A percentile compares a stretch with the other conserved stretches of the same genome.
Conservation (phyloP, 2,113 vertebrate genomes). For the Zingel zingel region DNA sequence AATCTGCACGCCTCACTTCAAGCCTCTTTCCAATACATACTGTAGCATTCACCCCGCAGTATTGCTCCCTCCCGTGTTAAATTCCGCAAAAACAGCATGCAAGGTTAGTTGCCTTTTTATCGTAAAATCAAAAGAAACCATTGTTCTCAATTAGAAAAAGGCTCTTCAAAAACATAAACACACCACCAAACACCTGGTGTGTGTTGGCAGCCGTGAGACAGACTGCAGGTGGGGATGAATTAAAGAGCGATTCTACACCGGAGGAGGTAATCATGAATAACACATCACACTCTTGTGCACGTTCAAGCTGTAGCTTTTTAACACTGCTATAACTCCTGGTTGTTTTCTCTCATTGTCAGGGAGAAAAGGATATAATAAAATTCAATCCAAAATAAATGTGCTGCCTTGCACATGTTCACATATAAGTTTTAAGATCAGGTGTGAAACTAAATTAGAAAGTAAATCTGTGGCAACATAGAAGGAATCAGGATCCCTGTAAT, state of each 20-base stretch:
- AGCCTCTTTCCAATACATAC: constrained; percentile 39
- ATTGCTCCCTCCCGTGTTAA: constrained; percentile 41
- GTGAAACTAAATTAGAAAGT: constrained; percentile 26
- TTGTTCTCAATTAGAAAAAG: constrained; percentile 71
- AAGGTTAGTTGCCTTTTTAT: constrained; percentile 72
- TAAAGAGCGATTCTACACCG: constrained; percentile 51
- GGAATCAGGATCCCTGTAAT: constrained; percentile 10
- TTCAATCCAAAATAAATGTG: constrained; percentile 1
- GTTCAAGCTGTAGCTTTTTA: constrained; percentile 59
- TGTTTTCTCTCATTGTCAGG: constrained; percentile 43
- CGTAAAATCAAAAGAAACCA: constrained; percentile 40
- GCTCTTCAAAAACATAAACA: constrained; percentile 66
- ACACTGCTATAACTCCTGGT: constrained; percentile 44
- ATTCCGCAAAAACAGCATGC: constrained; percentile 46
- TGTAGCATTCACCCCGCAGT: neutral
- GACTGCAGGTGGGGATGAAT: constrained; percentile 69
- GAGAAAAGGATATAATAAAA: neutral
- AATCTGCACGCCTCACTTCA: constrained; percentile 32
- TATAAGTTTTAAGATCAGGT: neutral
- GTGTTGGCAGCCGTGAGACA: constrained; percentile 60
- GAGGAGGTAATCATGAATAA: constrained; percentile 77
- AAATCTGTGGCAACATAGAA: constrained; percentile 11
- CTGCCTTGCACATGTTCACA: neutral
- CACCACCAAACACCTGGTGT: constrained; percentile 62
- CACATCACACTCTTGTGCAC: constrained; percentile 64